These are phyloP conservation scores for Caenorhabditis sulstoni DNA, from an alignment of 2,888 invertebrate genomes.

Conservation along the genomic window DNA sequence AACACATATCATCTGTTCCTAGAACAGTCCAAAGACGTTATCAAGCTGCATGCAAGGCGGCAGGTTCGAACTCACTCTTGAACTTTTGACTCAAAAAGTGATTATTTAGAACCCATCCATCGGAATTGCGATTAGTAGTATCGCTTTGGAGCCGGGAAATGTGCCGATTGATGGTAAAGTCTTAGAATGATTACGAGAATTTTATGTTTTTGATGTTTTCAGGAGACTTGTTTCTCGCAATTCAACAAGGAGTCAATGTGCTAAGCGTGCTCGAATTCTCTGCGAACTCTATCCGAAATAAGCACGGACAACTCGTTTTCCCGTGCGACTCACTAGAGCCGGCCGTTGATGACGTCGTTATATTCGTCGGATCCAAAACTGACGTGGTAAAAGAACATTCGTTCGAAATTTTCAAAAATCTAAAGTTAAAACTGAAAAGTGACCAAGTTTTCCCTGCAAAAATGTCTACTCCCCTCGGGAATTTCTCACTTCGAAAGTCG, in stretches of 20 bases:
- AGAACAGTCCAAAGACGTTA: constrained; percentile 39
- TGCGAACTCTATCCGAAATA: constrained; percentile 40
- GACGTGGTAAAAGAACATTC: constrained; percentile 33
- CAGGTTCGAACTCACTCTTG: not conserved
- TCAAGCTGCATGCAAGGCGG: constrained; percentile 21
- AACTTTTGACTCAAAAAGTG: not conserved
- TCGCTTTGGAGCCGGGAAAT: constrained; percentile 55
- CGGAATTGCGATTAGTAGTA: constrained; percentile 23
- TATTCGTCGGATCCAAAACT: constrained; percentile 40
- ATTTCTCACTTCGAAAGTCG: no score
- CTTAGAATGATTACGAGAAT: not conserved
- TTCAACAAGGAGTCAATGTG: constrained; percentile 36
- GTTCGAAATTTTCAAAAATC: not conserved
- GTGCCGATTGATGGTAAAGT: constrained; percentile 45
- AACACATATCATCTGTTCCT: constrained; percentile 51
- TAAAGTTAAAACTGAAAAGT: no score
- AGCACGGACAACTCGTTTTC: constrained; percentile 46
- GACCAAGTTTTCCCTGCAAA: no score
- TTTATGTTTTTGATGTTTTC: not conserved
- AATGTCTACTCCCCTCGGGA: no score
- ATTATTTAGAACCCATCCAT: constrained; percentile 25
- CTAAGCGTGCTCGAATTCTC: constrained; percentile 49
- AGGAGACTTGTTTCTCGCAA: constrained; percentile 43
- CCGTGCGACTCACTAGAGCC: constrained; percentile 8
- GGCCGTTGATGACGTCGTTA: constrained; percentile 45